Evolutionary conservation across 2,113 vertebrate species (phyloP).

Genomic region (Arvicanthis niloticus): DNA sequence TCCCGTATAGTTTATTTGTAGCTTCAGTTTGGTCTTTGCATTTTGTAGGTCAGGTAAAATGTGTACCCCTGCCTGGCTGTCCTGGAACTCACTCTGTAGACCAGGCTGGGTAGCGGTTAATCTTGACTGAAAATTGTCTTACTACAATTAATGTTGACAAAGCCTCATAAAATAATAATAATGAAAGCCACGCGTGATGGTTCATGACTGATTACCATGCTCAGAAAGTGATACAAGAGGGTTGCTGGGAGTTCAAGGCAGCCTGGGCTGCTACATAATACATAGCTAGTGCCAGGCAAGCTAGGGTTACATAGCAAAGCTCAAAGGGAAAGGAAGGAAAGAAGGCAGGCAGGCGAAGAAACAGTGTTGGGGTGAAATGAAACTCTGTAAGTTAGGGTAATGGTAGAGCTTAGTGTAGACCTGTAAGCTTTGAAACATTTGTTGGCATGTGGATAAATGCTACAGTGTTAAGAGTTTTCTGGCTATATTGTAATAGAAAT

Average conservation of each 20-base stretch:
- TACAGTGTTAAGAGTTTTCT: background rate
- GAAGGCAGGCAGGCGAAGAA: background rate
- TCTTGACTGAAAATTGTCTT: conserved; percentile 5
- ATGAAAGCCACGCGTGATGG: background rate
- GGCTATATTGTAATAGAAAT: background rate
- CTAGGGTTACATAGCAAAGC: background rate
- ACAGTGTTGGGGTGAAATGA: conserved; percentile 28
- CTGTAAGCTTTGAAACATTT: conserved; percentile 30
- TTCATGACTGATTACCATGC: background rate
- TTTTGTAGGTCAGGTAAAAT: conserved; percentile 54
- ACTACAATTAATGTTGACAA: background rate
- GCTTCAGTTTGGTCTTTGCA: background rate
- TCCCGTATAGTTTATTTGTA: background rate
- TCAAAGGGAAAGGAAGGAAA: background rate
- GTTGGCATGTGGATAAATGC: conserved; percentile 20
- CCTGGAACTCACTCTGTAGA: too few relatives aligned
- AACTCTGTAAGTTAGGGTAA: conserved; percentile 32
- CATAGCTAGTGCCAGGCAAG: background rate
- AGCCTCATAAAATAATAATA: background rate
- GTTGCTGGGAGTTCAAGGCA: background rate
- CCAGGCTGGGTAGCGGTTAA: background rate
- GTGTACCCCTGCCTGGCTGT: too few relatives aligned
- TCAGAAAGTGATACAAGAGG: background rate
- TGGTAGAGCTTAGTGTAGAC: background rate
- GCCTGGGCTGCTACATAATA: background rate